Base-by-base conservation (phyloP, 2,797 vertebrate species). In the Sebastes minor region DNA sequence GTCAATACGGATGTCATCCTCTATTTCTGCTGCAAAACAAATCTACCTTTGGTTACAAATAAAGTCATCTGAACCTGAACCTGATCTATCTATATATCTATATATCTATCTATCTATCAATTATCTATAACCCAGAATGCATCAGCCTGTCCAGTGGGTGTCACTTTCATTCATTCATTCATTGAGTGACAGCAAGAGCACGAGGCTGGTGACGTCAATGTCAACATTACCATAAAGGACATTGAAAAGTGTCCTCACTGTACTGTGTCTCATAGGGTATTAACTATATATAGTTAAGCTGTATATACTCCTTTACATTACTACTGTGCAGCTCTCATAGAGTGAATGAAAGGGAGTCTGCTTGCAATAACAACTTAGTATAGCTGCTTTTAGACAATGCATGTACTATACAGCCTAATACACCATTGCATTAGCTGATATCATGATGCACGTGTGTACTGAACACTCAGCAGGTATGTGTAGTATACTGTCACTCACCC, bases 401-500 rank as follows among this genome's bases (percentile, higher is more conserved):
- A n/a, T 12, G 27, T 32, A 18, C 16, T 3, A 9, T 6, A 25
- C 20, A 63, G 27, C 9, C 5, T 46, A 8, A 60, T 20, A 55
- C 23, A 1, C 5, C 1, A 11, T 2, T 5, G 69, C 13, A 10
- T 18, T 4, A 32, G 6, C 11, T 10, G 14, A 2, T n/a, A 2
- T 6, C n/a, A 18, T 18, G 23, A 25, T 56, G 30, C 64, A 70
- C 33, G 2, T 33, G 72, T 76, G 71, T 18, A n/a, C 1, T 12
- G 3, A 33, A 10, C 63, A 52, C 11, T 62, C 6, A 57, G 6
- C 33, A 46, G 27, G 83, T 78, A 23, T 59, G 35, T 27, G 2
- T 6, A 13, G 35, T 38, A 5, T 53, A 3, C 66, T 13, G 56
- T 71, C 84, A 95, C 98, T 98, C 95, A 99, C 98, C 98, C 98